phyloP scores from a whole-genome alignment of 2,888 invertebrate genomes.

The Coleophora deauratella region DNA sequence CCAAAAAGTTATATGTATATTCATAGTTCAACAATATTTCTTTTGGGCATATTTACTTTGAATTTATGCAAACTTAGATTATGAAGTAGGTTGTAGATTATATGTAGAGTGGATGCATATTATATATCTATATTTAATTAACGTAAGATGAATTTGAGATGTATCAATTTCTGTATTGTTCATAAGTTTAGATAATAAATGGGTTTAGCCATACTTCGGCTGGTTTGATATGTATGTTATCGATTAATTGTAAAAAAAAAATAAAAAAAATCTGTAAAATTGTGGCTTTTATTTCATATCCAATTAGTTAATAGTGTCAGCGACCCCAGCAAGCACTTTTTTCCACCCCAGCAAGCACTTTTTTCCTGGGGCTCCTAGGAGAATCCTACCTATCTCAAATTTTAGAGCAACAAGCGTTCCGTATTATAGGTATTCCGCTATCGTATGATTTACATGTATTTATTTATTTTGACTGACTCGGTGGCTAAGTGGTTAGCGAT shows the following conservation, averaged over 20 bases:
- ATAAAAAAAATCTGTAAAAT: conserved; percentile 55
- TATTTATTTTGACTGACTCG: no score
- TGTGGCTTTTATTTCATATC: conserved; percentile 47
- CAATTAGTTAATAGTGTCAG: no score
- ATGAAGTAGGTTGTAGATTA: conserved; percentile 73
- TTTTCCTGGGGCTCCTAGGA: no score
- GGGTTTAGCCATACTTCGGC: conserved; percentile 75
- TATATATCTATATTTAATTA: conserved; percentile 69
- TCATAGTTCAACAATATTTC: conserved; percentile 74
- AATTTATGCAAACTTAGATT: conserved; percentile 73
- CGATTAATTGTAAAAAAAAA: conserved; percentile 74
- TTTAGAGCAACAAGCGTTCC: no score
- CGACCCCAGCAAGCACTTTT: no score
- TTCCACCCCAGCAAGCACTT: no score
- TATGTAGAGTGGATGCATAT: conserved; percentile 74
- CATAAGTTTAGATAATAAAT: conserved; percentile 74
- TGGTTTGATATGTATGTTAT: conserved; percentile 75
- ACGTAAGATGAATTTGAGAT: conserved; percentile 72
- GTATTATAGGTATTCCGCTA: no score
- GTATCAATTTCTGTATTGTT: conserved; percentile 75
- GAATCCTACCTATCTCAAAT: no score
- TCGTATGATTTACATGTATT: no score
- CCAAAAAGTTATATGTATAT: conserved; percentile 75
- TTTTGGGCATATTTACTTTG: conserved; percentile 75
- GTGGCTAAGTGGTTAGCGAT: no score